phyloP scores from a whole-genome alignment of 2,888 invertebrate genomes.

The Cerastis leucographa region DNA sequence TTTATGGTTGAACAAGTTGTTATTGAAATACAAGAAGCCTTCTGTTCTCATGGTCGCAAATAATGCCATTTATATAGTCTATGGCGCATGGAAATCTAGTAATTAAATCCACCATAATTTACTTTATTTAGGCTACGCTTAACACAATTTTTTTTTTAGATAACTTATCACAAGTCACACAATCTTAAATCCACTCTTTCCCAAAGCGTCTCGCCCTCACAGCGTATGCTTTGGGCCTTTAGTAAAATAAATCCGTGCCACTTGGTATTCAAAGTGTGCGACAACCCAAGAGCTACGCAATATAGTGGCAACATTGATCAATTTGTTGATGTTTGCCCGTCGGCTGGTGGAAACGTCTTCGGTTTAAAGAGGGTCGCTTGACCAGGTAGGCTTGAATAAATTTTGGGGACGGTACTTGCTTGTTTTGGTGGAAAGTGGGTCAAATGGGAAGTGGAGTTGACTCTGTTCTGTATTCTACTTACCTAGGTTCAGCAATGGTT shows the following conservation, averaged over 20 bases:
- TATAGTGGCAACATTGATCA: conserved; percentile 67
- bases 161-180: not conserved
- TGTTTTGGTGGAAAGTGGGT: not conserved
- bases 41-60: not conserved
- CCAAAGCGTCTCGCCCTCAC: not conserved
- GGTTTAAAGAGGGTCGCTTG: conserved; percentile 47
- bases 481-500: not conserved
- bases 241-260: conserved; percentile 68
- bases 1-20: no score
- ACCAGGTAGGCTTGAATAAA: conserved; percentile 49
- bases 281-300: conserved; percentile 63
- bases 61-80: no score
- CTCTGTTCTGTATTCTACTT: not conserved
- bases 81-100: not conserved
- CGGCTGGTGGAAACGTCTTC: conserved; percentile 44
- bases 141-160: no score
- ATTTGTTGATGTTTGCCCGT: conserved; percentile 66
- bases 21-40: not conserved
- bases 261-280: conserved; percentile 67
- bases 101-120: not conserved
- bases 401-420: conserved; percentile 2
- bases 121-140: not conserved
- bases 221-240: conserved; percentile 57
- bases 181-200: not conserved
- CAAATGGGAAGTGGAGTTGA: not conserved